phyloP scores from a whole-genome alignment of 1,140 invertebrate species.

The Drosophila virilis region DNA sequence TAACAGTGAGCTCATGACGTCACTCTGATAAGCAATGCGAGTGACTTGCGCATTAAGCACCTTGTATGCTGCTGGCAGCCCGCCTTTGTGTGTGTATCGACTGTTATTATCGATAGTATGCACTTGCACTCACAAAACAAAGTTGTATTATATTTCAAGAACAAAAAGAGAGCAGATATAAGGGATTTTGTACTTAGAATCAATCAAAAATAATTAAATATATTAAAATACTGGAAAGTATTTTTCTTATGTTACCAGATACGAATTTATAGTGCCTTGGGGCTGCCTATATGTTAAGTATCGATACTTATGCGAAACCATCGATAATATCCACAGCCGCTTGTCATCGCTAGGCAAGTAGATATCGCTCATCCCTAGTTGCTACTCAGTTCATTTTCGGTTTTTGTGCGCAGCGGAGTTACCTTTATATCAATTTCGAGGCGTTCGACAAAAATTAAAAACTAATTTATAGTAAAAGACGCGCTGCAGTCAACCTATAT shows the following conservation, averaged over 20 bases:
- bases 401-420: constrained; percentile 46
- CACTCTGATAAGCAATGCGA: not conserved
- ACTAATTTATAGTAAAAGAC: constrained; percentile 37
- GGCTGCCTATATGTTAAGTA: not conserved
- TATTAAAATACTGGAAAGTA: not conserved
- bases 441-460: constrained; percentile 38
- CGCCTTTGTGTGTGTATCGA: not conserved
- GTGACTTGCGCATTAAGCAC: constrained; percentile 5
- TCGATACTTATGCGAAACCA: not conserved
- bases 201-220: not conserved
- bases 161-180: too few relatives aligned
- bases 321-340: not conserved
- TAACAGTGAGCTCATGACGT: not conserved
- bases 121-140: too few relatives aligned
- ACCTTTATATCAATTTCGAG: constrained; percentile 21
- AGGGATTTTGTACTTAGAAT: too few relatives aligned
- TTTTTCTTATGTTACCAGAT: not conserved
- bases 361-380: constrained; percentile 17
- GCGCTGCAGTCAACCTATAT: constrained; percentile 26
- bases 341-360: not conserved
- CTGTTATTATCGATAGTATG: not conserved
- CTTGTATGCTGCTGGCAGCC: not conserved
- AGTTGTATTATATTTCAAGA: too few relatives aligned
- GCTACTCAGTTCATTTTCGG: constrained; percentile 43
- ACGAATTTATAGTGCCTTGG: not conserved